These are phyloP conservation scores for Hemithea aestivaria DNA, from an alignment of 2,888 invertebrate genomes.

Conservation along the genomic window DNA sequence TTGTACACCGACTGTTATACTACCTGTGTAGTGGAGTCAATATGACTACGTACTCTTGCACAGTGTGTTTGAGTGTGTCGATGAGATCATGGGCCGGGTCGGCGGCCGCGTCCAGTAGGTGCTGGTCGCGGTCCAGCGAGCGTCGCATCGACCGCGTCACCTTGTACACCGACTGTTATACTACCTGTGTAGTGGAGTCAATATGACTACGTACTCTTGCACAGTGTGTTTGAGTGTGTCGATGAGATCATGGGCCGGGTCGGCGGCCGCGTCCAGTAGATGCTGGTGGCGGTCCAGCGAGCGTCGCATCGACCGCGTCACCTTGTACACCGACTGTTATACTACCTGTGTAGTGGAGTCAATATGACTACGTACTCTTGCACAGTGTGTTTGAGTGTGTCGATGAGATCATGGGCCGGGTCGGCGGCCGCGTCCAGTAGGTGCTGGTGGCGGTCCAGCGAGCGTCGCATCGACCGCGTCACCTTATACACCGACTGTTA, in stretches of 20 bases:
- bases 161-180: too few species aligned
- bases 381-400: constrained; percentile 38
- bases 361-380: constrained; percentile 43
- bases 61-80: too few species aligned
- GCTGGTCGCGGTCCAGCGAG: too few species aligned
- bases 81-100: too few species aligned
- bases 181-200: too few species aligned
- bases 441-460: constrained; percentile 46
- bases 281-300: constrained; percentile 50
- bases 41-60: too few species aligned
- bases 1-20: too few species aligned
- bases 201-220: constrained; percentile 49
- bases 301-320: constrained; percentile 41
- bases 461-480: constrained; percentile 36
- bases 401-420: constrained; percentile 28
- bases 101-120: too few species aligned
- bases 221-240: constrained; percentile 40
- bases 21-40: too few species aligned
- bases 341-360: too few species aligned
- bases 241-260: constrained; percentile 30
- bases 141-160: too few species aligned
- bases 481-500: constrained; percentile 44
- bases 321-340: constrained; percentile 31
- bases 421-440: constrained; percentile 35
- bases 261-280: constrained; percentile 36